Conservation (phyloP, 2,797 vertebrate species). For the Spondyliosoma cantharus region DNA sequence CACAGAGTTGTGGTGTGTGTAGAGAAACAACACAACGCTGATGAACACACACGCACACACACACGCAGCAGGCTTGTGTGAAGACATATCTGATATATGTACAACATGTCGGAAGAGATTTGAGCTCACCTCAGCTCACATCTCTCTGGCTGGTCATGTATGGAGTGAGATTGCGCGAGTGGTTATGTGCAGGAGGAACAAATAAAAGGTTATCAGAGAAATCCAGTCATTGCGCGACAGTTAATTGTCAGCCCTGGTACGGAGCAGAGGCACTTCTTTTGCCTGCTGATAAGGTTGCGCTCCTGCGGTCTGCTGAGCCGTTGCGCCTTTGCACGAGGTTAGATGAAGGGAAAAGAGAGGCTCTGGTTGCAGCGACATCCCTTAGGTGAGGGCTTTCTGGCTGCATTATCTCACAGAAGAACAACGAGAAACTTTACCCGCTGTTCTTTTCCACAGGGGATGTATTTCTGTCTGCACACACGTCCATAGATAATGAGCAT, state of each 20-base stretch:
- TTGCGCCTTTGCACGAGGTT: conserved; percentile 70
- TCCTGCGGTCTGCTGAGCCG: conserved; percentile 71
- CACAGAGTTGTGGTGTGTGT: conserved; percentile 36
- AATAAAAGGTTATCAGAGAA: conserved; percentile 84
- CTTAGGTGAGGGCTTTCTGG: conserved; percentile 66
- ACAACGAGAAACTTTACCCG: conserved; percentile 35
- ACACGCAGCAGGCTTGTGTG: conserved; percentile 24
- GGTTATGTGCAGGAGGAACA: conserved; percentile 50
- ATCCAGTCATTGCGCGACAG: conserved; percentile 83
- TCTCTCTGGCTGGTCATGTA: conserved; percentile 47
- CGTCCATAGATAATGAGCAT: conserved; percentile 10
- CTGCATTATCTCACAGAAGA: conserved; percentile 48
- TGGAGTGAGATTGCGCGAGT: conserved; percentile 63
- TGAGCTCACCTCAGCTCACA: conserved; percentile 70
- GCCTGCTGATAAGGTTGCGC: conserved; percentile 81
- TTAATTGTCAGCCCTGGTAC: conserved; percentile 79
- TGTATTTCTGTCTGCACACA: conserved; percentile 1
- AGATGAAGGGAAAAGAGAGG: conserved; percentile 62
- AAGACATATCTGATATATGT: conserved; percentile 50
- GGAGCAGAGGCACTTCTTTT: conserved; percentile 76
- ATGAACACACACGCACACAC: conserved; percentile 18
- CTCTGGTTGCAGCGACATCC: conserved; percentile 74
- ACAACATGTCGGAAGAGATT: conserved; percentile 74
- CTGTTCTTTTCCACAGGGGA: conserved; percentile 33
- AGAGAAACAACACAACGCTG: background rate